Percentiles rank a stretch among this genome's conserved stretches.
phyloP scores from a whole-genome alignment of 2,797 vertebrate species.

The Anisognathus igniventris region DNA sequence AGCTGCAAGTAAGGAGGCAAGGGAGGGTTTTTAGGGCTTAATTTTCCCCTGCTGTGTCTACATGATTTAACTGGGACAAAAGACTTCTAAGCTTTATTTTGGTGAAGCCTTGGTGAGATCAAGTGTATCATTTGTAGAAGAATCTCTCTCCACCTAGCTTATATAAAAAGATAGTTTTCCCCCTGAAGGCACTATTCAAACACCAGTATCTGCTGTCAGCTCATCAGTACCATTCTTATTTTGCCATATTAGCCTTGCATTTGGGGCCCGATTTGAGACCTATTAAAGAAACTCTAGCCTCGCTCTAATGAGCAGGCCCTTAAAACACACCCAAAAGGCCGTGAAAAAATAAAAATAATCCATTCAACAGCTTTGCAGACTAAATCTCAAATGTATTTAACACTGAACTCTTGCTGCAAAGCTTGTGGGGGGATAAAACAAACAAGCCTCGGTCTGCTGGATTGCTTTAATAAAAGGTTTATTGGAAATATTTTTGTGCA shows the following conservation, averaged over 20 bases:
- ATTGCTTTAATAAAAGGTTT: slow-evolving; percentile 71
- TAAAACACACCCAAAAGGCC: background rate
- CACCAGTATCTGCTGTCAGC: background rate
- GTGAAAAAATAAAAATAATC: background rate
- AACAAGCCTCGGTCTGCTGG: background rate
- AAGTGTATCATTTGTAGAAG: background rate
- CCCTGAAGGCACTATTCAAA: background rate
- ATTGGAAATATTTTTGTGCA: slow-evolving; percentile 72
- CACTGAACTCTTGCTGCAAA: background rate
- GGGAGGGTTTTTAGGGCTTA: background rate
- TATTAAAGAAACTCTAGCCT: background rate
- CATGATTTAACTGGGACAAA: background rate
- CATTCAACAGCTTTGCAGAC: background rate
- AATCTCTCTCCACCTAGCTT: background rate
- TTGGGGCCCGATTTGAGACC: background rate
- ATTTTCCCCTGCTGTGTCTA: background rate
- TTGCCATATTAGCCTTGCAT: too few species aligned
- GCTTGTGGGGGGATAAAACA: background rate
- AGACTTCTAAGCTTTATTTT: background rate
- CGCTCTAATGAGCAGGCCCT: background rate
- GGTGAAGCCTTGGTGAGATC: background rate
- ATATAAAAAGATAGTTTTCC: background rate
- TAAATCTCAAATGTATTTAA: background rate
- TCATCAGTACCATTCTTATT: background rate
- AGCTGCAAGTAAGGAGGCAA: background rate